phyloP scores from a whole-genome alignment of 2,888 invertebrate species.

The Dendrolimus houi region DNA sequence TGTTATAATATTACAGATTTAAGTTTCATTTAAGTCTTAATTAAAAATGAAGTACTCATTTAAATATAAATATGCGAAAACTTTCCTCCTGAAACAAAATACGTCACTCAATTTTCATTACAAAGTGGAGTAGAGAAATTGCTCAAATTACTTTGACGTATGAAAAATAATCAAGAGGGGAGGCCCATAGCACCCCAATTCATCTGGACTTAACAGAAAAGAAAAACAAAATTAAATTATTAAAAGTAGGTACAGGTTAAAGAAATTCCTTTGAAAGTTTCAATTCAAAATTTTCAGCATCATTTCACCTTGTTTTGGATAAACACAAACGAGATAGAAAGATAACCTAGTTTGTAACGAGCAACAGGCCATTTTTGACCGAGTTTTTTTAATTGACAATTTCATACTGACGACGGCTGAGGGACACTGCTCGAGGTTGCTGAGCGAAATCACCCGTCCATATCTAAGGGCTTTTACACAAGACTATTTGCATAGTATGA shows the following conservation, averaged over 20 bases:
- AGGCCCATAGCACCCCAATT: neutral
- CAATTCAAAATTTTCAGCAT: neutral
- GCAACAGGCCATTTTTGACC: neutral
- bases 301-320: neutral
- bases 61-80: neutral
- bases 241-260: neutral
- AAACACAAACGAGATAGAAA: neutral
- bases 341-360: neutral
- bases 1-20: too few species aligned
- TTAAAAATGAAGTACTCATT: too few species aligned
- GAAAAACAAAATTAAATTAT: neutral
- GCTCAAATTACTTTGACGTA: neutral
- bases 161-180: neutral
- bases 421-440: neutral
- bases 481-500: too few species aligned
- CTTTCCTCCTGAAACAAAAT: slow-evolving; percentile 7
- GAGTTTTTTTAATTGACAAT: neutral
- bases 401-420: neutral
- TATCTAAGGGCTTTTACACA: too few species aligned
- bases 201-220: neutral
- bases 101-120: neutral
- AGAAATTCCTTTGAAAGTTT: neutral
- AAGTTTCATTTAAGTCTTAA: too few species aligned
- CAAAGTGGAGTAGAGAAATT: neutral
- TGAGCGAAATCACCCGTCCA: too few species aligned